These are phyloP conservation scores for Balanococcus diminutus DNA, from an alignment of 2,888 invertebrate genomes.

Conservation along the genomic window DNA sequence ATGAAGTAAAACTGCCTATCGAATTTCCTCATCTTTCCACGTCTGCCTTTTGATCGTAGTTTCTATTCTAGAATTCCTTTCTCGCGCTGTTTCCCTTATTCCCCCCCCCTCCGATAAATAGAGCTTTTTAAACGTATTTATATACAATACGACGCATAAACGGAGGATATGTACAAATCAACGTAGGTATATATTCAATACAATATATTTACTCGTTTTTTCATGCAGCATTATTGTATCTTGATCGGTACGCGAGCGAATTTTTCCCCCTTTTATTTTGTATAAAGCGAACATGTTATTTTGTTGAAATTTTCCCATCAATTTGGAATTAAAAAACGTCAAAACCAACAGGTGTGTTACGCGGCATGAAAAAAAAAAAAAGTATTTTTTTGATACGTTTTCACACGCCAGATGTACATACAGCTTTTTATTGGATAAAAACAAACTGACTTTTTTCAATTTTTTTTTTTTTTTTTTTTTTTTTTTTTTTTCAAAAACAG, in stretches of 20 bases:
- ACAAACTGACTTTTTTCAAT: too few relatives aligned
- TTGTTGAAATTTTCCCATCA: not conserved
- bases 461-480: too few relatives aligned
- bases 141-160: not conserved
- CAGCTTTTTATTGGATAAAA: too few relatives aligned
- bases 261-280: not conserved
- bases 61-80: not conserved
- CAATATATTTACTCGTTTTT: not conserved
- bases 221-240: too few relatives aligned
- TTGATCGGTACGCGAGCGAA: not conserved
- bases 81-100: not conserved
- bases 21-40: conserved; percentile 4
- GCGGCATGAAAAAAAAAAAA: too few relatives aligned
- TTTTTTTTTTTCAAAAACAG: too few relatives aligned
- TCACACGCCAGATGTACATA: not conserved
- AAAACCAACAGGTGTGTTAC: not conserved
- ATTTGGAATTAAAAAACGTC: not conserved
- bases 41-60: not conserved
- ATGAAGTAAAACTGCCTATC: conserved; percentile 1
- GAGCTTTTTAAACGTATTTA: not conserved
- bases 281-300: not conserved
- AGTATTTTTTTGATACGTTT: not conserved
- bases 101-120: not conserved
- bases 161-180: not conserved
- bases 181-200: not conserved